Evolutionary conservation across 2,888 invertebrate genomes (phyloP), one percentile per base, ranked within the genome.

Genomic region (Mythimna loreyi): DNA sequence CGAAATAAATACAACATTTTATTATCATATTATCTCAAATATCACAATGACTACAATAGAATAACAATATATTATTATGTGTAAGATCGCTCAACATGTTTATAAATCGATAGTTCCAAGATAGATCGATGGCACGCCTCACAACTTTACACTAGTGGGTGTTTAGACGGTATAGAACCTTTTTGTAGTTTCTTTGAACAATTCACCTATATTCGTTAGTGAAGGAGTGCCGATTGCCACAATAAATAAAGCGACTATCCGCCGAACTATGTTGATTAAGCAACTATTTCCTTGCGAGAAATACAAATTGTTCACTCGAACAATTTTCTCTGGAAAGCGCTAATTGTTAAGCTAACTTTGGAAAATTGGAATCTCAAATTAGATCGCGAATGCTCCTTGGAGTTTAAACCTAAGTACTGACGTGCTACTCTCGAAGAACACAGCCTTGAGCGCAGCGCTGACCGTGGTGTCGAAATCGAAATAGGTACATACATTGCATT

Each of bases 1-100:
- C 30, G 69, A 78, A 84, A 77, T 81, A 82, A 78, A 83, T 70
- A 82, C 47, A 82, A 62, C 56, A 58, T 81, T 78, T 82, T 84
- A 82, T 78, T 80, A 65, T 67, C 64, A 67, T 81, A 82, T 84
- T 82, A 83, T 83, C 85, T 83, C 81, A 58, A 75, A 77, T 72
- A 82, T 72, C 56, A 80, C 75, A 82, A 78, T 67, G 64, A 57
- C 78, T 72, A 81, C 73, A 82, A 80, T 69, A 58, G 64, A 62
- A 78, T 78, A 75, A 78, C 72, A 81, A 78, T 84, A 69, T 81
- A 78, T 75, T 84, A 78, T 84, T 72, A 78, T 60, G 78, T 76
- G 85, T 68, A 73, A 78, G 76, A 77, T 75, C 76, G 70, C 69
- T 83, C 68, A 72, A 67, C 65, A 61, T 75, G 72, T 72, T 80